phyloP scores from a whole-genome alignment of 2,888 invertebrate species.

The Craniophora ligustri region DNA sequence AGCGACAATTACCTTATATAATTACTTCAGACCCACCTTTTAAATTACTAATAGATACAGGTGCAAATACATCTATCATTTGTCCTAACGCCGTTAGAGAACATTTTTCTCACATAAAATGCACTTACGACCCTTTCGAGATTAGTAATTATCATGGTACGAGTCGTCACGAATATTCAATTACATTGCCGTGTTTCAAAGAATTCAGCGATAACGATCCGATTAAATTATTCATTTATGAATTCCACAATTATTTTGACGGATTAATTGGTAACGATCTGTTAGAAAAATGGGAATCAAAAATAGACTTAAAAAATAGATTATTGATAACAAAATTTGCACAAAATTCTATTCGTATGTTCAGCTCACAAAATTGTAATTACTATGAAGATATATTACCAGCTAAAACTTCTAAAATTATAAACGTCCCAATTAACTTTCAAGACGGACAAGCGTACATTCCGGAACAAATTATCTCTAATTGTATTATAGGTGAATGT shows the following conservation, averaged over 20 bases:
- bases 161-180: constrained; percentile 41
- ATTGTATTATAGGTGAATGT: constrained; percentile 1
- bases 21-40: constrained; percentile 45
- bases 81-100: constrained; percentile 42
- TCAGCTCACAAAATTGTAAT: not conserved
- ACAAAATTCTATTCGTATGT: not conserved
- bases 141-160: constrained; percentile 46
- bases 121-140: constrained; percentile 47
- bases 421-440: not conserved
- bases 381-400: constrained; percentile 7
- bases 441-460: not conserved
- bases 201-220: constrained; percentile 30
- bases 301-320: constrained; percentile 42
- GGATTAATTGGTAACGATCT: constrained; percentile 45
- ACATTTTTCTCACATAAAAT: constrained; percentile 21
- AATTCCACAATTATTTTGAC: constrained; percentile 41
- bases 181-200: constrained; percentile 44
- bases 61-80: constrained; percentile 48
- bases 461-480: not conserved
- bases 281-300: constrained; percentile 38
- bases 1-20: constrained; percentile 45
- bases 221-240: constrained; percentile 43
- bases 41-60: constrained; percentile 52
- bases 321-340: constrained; percentile 19
- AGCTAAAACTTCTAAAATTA: constrained; percentile 5